Percentiles rank a stretch among this genome's conserved stretches.
These are phyloP conservation scores for Phainopepla nitens DNA, from an alignment of 2,113 vertebrate genomes.

Conservation along the genomic window DNA sequence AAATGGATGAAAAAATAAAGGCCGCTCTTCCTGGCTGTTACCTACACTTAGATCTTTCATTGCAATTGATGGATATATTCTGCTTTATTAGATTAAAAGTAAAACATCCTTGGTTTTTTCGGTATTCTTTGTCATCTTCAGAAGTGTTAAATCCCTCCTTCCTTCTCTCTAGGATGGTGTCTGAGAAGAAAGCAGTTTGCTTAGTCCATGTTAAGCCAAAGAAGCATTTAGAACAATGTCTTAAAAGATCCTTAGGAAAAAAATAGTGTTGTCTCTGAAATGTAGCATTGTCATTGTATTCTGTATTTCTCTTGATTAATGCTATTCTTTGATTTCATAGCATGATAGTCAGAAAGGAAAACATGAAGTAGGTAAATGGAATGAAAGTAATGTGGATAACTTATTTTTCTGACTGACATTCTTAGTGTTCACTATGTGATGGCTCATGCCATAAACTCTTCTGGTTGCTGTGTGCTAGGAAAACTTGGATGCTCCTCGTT, in stretches of 20 bases:
- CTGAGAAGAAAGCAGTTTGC: neutral
- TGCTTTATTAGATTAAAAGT: neutral
- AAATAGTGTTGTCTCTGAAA: neutral
- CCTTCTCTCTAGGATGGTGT: neutral
- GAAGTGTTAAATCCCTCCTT: neutral
- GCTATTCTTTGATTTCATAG: neutral
- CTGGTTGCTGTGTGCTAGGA: neutral
- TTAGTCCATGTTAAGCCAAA: neutral
- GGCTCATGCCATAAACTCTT: neutral
- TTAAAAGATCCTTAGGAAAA: neutral
- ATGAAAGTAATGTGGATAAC: neutral
- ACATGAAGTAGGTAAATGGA: neutral
- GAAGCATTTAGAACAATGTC: neutral
- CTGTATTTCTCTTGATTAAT: neutral
- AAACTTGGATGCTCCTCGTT: neutral
- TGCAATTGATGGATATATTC: neutral
- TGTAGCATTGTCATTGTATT: neutral
- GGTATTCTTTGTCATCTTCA: neutral
- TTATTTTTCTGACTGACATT: neutral
- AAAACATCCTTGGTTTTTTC: neutral
- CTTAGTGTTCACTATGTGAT: neutral
- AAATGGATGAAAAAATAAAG: neutral
- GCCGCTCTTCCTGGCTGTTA: neutral
- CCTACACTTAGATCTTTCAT: neutral
- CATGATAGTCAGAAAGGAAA: neutral